Base-by-base conservation (phyloP, 2,113 vertebrate species). In the Hystrix cristata region DNA sequence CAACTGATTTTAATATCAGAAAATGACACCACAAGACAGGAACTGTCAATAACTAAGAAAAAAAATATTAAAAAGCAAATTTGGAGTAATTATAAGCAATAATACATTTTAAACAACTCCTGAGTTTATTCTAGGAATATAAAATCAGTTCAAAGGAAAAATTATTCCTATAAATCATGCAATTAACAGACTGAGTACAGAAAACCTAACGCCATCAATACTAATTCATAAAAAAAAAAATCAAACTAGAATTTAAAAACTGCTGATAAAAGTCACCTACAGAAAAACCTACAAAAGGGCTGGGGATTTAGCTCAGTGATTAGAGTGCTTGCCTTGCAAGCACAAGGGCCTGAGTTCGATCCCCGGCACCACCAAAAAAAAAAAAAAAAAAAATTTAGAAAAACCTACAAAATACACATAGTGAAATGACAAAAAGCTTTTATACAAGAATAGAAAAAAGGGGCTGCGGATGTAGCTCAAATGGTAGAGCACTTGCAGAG, bases 21-120 rank as follows among this genome's bases (percentile, higher is more conserved):
- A 67, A 46, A 72, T 82, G 48, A 85, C 3, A 72, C 19, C 76
- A 92, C 1, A 48, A 69, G 29, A 71, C 29, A 11, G 21, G 27
- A 90, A 60, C 51, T 59, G 10, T 31, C 71, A 59, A 16, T 51
- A 84, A 90, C 18, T 55, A 19, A 80, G 48, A 2, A 79, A 71
- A 46, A 59, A 15, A 53, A 38, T 38, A 16, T 23, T 34, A 38
- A 60, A 46, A 92, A 72, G 51, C 1, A 91, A 87, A 84, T 38
- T 90, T 60, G 76, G 46, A 91, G 79, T 23, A 85, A 74, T 38
- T 88, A 38, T 74, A 79, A 69, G 87, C 7, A 10, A 46, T 74
- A 95, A 94, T 55, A 78, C 21, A 90, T 72, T 57, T 67, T 94
- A 95, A 95, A 15, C 43, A 88, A 94, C 76, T 92, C 51, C 31